Evolutionary conservation across 2,888 invertebrate species (phyloP).

Genomic region (Himalopsyche kuldschensis): DNA sequence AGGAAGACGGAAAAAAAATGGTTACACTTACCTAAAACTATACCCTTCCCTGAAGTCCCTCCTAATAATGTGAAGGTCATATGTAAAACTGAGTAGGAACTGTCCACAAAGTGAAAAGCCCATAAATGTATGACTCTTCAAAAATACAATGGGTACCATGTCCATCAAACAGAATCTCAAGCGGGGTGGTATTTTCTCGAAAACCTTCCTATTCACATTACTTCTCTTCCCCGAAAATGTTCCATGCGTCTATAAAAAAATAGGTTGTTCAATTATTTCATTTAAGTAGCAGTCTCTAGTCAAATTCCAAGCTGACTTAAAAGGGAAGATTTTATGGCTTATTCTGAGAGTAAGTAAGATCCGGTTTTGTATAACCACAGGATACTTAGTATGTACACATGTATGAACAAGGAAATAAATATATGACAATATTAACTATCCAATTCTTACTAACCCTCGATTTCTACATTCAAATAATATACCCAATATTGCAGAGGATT

Average conservation of each 20-base stretch:
- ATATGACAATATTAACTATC: too few relatives aligned
- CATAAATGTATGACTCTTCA: slow-evolving; percentile 85
- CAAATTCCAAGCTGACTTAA: too few relatives aligned
- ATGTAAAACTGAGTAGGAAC: slow-evolving; percentile 87
- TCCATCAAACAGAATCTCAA: slow-evolving; percentile 65
- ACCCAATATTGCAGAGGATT: too few relatives aligned
- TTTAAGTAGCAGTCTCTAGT: too few relatives aligned
- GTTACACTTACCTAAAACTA: slow-evolving; percentile 63
- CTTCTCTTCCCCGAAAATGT: slow-evolving; percentile 54
- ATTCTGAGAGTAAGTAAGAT: too few relatives aligned
- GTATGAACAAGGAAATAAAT: too few relatives aligned
- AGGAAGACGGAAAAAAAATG: neutral
- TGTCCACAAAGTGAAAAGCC: slow-evolving; percentile 94
- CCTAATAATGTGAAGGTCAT: slow-evolving; percentile 57
- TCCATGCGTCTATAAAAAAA: slow-evolving; percentile 54
- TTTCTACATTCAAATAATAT: too few relatives aligned
- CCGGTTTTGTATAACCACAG: too few relatives aligned
- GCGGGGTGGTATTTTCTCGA: slow-evolving; percentile 61
- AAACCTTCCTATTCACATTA: slow-evolving; percentile 54
- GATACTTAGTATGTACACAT: too few relatives aligned
- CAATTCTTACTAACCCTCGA: too few relatives aligned
- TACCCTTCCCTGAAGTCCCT: slow-evolving; percentile 61
- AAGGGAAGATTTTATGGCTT: too few relatives aligned
- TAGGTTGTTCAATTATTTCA: too few relatives aligned
- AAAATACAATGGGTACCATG: slow-evolving; percentile 60